These are phyloP conservation scores for Calypte anna DNA, from an alignment of 2,113 vertebrate genomes.

Conservation along the genomic window DNA sequence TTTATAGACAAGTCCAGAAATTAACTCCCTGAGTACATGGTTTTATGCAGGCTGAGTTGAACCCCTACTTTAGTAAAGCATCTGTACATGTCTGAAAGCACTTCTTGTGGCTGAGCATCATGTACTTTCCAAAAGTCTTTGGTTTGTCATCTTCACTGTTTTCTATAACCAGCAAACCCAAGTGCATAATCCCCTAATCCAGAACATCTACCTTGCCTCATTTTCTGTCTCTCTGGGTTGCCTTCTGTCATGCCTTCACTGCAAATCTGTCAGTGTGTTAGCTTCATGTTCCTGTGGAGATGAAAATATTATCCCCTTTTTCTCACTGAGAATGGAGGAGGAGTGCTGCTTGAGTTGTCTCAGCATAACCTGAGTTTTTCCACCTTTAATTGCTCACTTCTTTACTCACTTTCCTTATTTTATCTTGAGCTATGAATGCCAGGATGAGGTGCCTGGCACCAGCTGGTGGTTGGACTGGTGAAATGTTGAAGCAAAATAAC, in stretches of 20 bases:
- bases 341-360: background rate
- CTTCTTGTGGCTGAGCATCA: background rate
- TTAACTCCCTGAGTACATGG: background rate
- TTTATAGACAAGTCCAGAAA: background rate
- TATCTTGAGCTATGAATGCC: background rate
- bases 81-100: rapidly evolving
- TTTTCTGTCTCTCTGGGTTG: background rate
- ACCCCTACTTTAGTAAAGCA: background rate
- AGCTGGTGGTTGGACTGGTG: background rate
- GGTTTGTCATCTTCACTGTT: rapidly evolving
- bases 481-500: background rate
- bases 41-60: background rate
- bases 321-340: background rate
- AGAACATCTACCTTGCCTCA: background rate
- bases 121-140: background rate
- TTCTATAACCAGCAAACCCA: background rate
- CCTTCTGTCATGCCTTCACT: background rate
- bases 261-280: background rate
- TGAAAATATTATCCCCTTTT: background rate
- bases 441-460: background rate
- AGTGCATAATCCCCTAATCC: background rate
- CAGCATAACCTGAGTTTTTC: background rate
- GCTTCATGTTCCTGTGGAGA: background rate
- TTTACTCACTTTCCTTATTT: background rate
- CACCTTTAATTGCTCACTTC: background rate